Conservation (phyloP, 2,888 invertebrate genomes). For the Leucania comma region DNA sequence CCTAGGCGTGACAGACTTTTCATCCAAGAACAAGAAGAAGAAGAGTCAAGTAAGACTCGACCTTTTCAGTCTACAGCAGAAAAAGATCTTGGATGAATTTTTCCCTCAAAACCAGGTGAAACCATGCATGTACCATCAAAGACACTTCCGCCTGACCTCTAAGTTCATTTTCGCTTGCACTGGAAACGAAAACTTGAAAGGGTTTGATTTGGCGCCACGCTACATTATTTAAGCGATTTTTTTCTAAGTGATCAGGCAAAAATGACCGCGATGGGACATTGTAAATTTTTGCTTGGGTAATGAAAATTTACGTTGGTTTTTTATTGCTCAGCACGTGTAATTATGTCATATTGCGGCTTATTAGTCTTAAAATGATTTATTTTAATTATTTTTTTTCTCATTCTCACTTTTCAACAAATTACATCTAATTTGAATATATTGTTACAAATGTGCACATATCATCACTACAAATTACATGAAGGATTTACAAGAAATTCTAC, state of each 20-base stretch:
- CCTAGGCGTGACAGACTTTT: no score
- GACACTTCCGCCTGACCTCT: no score
- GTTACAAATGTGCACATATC: neutral
- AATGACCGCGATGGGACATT: no score
- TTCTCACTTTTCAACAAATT: neutral
- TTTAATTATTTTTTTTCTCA: slow-evolving; percentile 22
- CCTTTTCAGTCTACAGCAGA: no score
- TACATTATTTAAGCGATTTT: no score
- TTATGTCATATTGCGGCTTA: slow-evolving; percentile 21
- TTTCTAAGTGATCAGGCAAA: no score
- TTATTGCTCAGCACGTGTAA: slow-evolving; percentile 12
- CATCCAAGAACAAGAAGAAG: no score
- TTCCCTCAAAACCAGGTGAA: slow-evolving; percentile 17
- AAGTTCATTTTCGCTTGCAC: no score
- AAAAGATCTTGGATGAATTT: no score
- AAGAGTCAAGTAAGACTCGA: no score
- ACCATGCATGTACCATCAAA: slow-evolving; percentile 27
- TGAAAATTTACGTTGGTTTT: slow-evolving; percentile 7
- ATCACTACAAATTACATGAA: neutral
- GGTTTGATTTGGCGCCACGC: no score
- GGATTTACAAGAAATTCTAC: slow-evolving; percentile 12
- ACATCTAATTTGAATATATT: neutral
- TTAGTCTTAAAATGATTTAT: slow-evolving; percentile 27
- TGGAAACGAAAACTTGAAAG: no score
- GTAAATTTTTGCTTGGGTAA: slow-evolving; percentile 2